Evolutionary conservation across 2,888 invertebrate genomes (phyloP).

Genomic region (Amaurobius ferox): DNA sequence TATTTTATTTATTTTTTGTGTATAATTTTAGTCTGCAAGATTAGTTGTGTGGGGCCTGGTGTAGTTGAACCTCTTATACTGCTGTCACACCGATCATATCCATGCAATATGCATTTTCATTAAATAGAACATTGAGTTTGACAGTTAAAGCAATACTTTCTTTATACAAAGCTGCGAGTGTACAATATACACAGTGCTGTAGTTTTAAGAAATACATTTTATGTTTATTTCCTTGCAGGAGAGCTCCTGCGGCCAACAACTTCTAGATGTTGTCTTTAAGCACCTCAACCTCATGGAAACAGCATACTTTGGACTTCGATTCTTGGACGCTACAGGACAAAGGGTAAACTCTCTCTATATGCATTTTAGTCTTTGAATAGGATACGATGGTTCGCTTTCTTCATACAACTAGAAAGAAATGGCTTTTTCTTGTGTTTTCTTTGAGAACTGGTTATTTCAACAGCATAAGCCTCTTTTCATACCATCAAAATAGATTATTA

Average conservation of each 20-base stretch:
- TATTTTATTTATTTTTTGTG: no score
- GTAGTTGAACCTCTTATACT: no score
- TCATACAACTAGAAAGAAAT: not conserved
- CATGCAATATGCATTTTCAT: no score
- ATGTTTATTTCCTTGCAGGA: constrained; percentile 83
- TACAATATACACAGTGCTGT: no score
- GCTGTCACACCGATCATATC: no score
- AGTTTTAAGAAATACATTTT: no score
- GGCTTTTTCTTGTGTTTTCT: not conserved
- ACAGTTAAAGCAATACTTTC: no score
- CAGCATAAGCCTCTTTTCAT: constrained; percentile 14
- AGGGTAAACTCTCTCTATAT: constrained; percentile 83
- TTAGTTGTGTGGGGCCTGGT: no score
- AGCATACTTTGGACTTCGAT: constrained; percentile 96
- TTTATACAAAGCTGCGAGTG: no score
- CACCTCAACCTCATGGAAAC: constrained; percentile 96
- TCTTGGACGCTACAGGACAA: constrained; percentile 93
- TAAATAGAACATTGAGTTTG: no score
- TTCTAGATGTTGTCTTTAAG: constrained; percentile 93
- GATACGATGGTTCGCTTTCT: not conserved
- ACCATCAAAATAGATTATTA: not conserved
- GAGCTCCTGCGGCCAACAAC: constrained; percentile 90
- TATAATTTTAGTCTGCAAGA: no score
- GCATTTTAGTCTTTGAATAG: not conserved
- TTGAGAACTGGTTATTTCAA: not conserved